A percentile compares a stretch with the other conserved stretches of the same genome.
These are phyloP conservation scores for Xanthostigma xanthostigma DNA, from an alignment of 2,888 invertebrate species.

Conservation along the genomic window DNA sequence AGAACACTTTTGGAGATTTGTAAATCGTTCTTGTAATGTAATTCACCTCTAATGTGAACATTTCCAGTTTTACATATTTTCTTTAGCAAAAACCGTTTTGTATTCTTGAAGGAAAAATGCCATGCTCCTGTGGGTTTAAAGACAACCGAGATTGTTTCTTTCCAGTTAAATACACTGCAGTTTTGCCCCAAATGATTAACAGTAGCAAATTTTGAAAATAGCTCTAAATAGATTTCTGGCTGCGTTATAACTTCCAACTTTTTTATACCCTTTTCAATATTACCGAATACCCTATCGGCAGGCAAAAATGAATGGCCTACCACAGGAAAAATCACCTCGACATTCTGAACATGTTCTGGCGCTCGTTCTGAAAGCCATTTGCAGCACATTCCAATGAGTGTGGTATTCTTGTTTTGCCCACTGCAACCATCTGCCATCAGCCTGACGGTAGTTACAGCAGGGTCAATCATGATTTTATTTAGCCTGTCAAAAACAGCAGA, in stretches of 20 bases:
- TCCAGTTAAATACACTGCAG: conserved; percentile 4
- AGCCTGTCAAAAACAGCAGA: conserved; percentile 11
- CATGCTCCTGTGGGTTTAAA: conserved; percentile 2
- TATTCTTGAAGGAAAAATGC: conserved; percentile 3
- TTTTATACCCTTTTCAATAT: conserved; percentile 1
- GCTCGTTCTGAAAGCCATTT: conserved; percentile 9
- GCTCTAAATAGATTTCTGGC: conserved; percentile 8
- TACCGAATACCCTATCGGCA: conserved; percentile 7
- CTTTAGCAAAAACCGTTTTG: conserved; percentile 5
- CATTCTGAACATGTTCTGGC: not conserved
- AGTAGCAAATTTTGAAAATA: too few species aligned
- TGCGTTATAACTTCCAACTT: conserved; percentile 2
- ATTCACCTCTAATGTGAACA: conserved; percentile 4
- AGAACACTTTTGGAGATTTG: not conserved
- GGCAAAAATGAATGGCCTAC: conserved; percentile 6
- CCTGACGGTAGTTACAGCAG: conserved; percentile 8
- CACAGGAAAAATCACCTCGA: conserved; percentile 4
- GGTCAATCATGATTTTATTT: not conserved
- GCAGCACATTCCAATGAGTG: conserved; percentile 13
- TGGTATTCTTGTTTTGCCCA: conserved; percentile 14
- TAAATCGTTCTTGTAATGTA: conserved; percentile 3
- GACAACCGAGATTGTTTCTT: conserved; percentile 2
- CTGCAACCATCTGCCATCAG: conserved; percentile 16
- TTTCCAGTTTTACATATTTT: conserved; percentile 5
- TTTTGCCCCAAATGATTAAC: conserved; percentile 2